These are phyloP conservation scores for Columba janthina DNA, from an alignment of 2,113 vertebrate species.

Conservation along the genomic window DNA sequence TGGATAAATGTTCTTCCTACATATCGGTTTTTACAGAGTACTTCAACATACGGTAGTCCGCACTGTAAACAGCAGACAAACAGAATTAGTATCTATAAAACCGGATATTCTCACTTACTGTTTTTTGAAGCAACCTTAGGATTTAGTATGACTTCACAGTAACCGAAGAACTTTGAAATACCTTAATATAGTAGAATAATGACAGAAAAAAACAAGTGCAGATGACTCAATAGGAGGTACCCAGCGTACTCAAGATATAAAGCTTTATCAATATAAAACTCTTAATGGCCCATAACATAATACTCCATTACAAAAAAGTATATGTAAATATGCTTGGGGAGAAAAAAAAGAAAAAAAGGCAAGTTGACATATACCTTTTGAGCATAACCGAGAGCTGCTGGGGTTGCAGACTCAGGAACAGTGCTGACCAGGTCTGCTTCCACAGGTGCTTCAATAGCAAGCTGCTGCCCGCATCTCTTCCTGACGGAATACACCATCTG, in stretches of 20 bases:
- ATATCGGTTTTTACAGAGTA: constrained; percentile 97
- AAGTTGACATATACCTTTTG: constrained; percentile 77
- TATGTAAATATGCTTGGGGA: not conserved
- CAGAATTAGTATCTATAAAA: not conserved
- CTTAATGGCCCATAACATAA: not conserved
- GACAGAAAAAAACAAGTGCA: not conserved
- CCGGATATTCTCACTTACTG: not conserved
- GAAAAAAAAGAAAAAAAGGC: no score
- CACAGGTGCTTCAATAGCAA: constrained; percentile 93
- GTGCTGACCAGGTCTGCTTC: constrained; percentile 96
- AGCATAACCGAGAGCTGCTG: constrained; percentile 95
- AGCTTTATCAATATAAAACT: not conserved
- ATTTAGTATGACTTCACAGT: not conserved
- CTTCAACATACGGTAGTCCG: constrained; percentile 92
- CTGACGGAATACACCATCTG: constrained; percentile 99
- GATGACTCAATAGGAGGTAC: not conserved
- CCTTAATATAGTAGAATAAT: not conserved
- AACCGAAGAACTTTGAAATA: not conserved
- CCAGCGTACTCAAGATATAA: rapidly evolving
- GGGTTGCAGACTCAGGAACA: constrained; percentile 96
- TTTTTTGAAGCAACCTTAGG: not conserved
- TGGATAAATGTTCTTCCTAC: constrained; percentile 98
- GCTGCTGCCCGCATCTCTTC: constrained; percentile 90
- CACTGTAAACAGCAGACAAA: constrained; percentile 74
- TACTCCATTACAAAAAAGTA: not conserved